phyloP scores from a whole-genome alignment of 2,888 invertebrate genomes.

The Hesperia comma region DNA sequence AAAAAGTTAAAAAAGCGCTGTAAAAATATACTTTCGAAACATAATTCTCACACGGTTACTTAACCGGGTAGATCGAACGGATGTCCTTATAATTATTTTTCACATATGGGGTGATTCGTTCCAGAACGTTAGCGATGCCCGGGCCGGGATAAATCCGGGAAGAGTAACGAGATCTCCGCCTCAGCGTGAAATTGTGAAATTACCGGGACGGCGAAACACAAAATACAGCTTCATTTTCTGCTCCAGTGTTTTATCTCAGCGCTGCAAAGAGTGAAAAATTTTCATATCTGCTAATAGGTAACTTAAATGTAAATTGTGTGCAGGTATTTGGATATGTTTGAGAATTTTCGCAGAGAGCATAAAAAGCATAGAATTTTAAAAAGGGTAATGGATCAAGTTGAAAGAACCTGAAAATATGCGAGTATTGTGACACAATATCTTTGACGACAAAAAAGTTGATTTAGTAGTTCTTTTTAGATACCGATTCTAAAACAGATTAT shows the following conservation, averaged over 20 bases:
- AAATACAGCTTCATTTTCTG: constrained; percentile 38
- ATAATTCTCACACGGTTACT: constrained; percentile 61
- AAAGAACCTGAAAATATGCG: too few species aligned
- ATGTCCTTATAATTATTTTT: constrained; percentile 77
- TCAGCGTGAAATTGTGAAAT: constrained; percentile 81
- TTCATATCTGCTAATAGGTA: constrained; percentile 3
- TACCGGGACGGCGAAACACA: constrained; percentile 60
- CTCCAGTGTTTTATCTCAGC: constrained; percentile 30
- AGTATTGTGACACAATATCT: too few species aligned
- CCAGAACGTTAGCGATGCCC: constrained; percentile 72
- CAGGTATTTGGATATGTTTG: background rate
- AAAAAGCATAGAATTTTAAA: too few species aligned
- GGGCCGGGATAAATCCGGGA: constrained; percentile 66
- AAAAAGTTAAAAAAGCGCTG: too few species aligned
- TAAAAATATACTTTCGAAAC: background rate
- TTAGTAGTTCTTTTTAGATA: too few species aligned
- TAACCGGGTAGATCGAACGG: constrained; percentile 50
- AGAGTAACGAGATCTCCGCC: constrained; percentile 74
- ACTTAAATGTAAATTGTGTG: background rate
- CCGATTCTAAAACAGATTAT: too few species aligned
- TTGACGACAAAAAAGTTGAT: too few species aligned
- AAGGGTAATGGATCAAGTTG: too few species aligned
- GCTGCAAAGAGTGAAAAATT: constrained; percentile 22
- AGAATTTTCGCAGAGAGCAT: too few species aligned
- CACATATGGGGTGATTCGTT: constrained; percentile 76